Base-by-base conservation (phyloP, 2,797 vertebrate genomes). In the Ataeniobius toweri region DNA sequence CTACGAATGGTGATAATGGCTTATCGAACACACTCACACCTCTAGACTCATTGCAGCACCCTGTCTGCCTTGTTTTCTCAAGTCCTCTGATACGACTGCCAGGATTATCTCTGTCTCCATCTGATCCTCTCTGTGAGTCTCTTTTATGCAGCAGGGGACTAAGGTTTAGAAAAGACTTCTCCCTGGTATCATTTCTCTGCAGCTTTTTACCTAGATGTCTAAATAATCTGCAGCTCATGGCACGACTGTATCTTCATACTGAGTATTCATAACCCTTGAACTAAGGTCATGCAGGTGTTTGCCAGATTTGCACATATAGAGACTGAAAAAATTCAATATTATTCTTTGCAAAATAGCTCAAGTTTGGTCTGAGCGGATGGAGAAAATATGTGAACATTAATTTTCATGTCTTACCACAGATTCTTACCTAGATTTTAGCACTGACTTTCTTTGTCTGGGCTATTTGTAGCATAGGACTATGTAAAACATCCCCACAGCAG, bases 1-100 rank as follows among this genome's bases (percentile, higher is more conserved):
- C 79, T 61, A 76, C 77, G 53, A 39, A 72, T 68, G 75, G 83
- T 77, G 90, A 92, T 93, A 93, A 90, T 81, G 85, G 88, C 85
- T 90, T 92, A 91, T 94, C 90, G 80, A 90, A 86, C 91, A 78
- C 71, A 79, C 89, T 90, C 92, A 90, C 90, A 87, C 87, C 76
- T 83, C 80, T 80, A 78, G 36, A 50, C 78, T 78, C 86, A 68
- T 48, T 51, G 71, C 81, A 20, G 78, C 71, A 44, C 72, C 70
- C 56, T 78, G 74, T 78, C 81, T 63, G 71, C 79, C 76, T 82
- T 73, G 50, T 76, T 72, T 83, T 84, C 56, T 78, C 83, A 12
- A 10, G 22, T 76, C 50, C 61, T 71, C 68, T 65, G 48, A 67
- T 76, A 67, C 59, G 46, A 55, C 44, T 80, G 41, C 3, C 18